Conservation (phyloP, 2,888 invertebrate species). For the Andrena marginata region DNA sequence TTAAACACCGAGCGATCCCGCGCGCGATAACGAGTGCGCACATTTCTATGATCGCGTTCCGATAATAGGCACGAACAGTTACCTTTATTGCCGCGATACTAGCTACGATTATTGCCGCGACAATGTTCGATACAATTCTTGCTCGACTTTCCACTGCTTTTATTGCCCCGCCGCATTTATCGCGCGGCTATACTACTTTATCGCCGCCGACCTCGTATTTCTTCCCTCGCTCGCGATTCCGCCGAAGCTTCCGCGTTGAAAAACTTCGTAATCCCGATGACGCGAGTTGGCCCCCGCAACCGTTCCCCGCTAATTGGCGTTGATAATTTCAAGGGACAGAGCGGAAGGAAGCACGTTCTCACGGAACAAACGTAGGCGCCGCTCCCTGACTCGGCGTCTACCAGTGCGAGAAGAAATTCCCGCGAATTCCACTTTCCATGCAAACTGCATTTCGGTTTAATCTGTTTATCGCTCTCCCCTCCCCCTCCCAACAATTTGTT, state of each 20-base stretch:
- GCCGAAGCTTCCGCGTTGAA: too few species aligned
- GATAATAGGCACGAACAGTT: constrained; percentile 57
- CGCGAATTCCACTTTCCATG: constrained; percentile 51
- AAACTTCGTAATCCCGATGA: neutral
- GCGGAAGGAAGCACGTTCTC: constrained; percentile 1
- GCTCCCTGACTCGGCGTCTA: neutral
- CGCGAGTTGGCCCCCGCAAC: neutral
- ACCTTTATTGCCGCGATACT: constrained; percentile 47
- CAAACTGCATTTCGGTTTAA: constrained; percentile 47
- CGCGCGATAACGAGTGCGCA: constrained; percentile 53
- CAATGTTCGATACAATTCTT: constrained; percentile 44
- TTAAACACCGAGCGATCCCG: constrained; percentile 44
- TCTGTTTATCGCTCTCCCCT: constrained; percentile 36
- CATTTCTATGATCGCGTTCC: constrained; percentile 59
- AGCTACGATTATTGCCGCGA: constrained; percentile 48
- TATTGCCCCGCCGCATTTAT: constrained; percentile 33
- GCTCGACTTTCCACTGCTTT: constrained; percentile 42
- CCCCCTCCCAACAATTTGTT: constrained; percentile 42
- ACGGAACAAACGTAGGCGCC: neutral
- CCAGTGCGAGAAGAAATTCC: constrained; percentile 25
- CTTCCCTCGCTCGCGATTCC: too few species aligned
- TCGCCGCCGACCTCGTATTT: neutral
- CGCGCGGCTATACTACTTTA: constrained; percentile 8
- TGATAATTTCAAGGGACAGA: neutral
- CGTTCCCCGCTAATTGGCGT: constrained; percentile 8